A percentile compares a stretch with the other conserved stretches of the same genome.
phyloP scores from a whole-genome alignment of 1,140 invertebrate species.

The Leptinotarsa texana region DNA sequence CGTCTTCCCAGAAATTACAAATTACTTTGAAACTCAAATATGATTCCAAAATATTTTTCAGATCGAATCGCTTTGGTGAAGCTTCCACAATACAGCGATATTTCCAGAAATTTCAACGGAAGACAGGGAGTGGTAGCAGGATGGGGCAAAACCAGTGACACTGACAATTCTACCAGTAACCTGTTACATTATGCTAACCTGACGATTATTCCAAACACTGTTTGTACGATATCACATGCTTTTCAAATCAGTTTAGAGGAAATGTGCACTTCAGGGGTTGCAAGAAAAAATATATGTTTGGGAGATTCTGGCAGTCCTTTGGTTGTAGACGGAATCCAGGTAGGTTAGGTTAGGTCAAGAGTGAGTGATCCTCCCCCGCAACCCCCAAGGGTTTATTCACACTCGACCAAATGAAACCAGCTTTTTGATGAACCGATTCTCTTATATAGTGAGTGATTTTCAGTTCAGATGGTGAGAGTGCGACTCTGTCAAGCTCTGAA shows the following conservation, averaged over 20 bases:
- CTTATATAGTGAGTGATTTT: too few relatives aligned
- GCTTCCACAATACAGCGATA: slow-evolving; percentile 53
- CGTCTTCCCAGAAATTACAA: too few relatives aligned
- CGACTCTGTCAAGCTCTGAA: too few relatives aligned
- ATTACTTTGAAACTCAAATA: too few relatives aligned
- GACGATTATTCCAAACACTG: slow-evolving; percentile 45
- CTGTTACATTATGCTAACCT: slow-evolving; percentile 46
- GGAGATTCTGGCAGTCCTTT: slow-evolving; percentile 60
- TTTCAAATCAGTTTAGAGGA: slow-evolving; percentile 53
- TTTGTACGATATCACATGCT: slow-evolving; percentile 50
- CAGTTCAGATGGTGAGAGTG: too few relatives aligned
- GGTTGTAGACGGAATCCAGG: slow-evolving; percentile 45
- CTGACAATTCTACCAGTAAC: slow-evolving; percentile 40
- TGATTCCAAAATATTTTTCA: slow-evolving; percentile 11
- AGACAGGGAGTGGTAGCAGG: slow-evolving; percentile 56
- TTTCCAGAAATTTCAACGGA: slow-evolving; percentile 54
- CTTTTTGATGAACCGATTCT: too few relatives aligned
- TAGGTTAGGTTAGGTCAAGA: background rate
- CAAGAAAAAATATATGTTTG: slow-evolving; percentile 54
- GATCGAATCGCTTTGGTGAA: slow-evolving; percentile 46
- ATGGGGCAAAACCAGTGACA: slow-evolving; percentile 58
- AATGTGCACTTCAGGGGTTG: slow-evolving; percentile 57
- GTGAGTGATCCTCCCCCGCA: too few relatives aligned
- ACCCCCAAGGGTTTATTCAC: too few relatives aligned
- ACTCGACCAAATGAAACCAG: too few relatives aligned